Evolutionary conservation across 2,113 vertebrate species (phyloP), one percentile per base, ranked within the genome.

Genomic region (Oxygymnocypris stewartii): DNA sequence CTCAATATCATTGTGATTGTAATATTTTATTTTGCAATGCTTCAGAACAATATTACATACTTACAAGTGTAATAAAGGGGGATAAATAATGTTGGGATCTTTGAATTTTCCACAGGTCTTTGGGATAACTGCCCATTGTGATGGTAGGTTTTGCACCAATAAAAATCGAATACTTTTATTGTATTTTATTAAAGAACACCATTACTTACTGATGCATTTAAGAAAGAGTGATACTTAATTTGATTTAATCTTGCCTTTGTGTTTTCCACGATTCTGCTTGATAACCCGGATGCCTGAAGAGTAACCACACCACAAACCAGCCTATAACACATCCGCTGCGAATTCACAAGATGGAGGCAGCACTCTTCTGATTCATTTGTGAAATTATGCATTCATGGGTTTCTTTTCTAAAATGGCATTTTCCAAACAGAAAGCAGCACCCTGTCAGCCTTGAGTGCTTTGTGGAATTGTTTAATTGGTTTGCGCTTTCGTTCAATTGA

Each of bases 381-480:
- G 90, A 90, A 94, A 93, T 94, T 93, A 88, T 84, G 92, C 82
- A 92, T 94, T 93, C 92, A 91, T 92, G 92, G 93, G 90, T 93
- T 92, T 95, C 90, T 69, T 90, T 42, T 90, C 91, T 90, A 89
- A 93, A 94, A 93, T 93, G 93, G 85, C 93, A 93, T 94, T 94
- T 92, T 89, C 90, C 75, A 88, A 90, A 90, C 85, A 54, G 89
- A 91, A 90, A 91, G 83, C 16, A 88, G 89, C 59, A 90, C 91
- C 88, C 92, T 91, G 93, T 93, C 92, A 93, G 88, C 90, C 90
- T 91, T 93, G 92, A 94, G 92, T 93, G 93, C 92, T 89, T 89
- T 90, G 87, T 93, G 91, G 93, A 94, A 93, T 88, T 91, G 88
- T 93, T 94, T 94, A 94, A 95, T 95, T 94, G 93, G 92, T 87